Evolutionary conservation across 1,140 invertebrate genomes (phyloP).

Genomic region (Eriosoma lanigerum): DNA sequence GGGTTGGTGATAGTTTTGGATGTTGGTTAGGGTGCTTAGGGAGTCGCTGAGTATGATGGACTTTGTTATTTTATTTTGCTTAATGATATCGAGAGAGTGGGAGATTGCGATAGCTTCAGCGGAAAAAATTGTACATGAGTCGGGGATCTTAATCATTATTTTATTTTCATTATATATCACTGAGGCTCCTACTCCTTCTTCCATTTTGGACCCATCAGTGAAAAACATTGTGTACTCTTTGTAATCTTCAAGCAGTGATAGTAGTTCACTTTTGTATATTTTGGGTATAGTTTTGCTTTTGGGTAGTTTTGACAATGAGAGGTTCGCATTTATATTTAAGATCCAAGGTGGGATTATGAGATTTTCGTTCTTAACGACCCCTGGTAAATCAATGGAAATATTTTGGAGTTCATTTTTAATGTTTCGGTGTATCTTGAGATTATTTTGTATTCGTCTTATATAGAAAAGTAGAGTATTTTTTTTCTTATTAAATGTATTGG

Average conservation of each 20-base stretch:
- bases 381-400: no score
- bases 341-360: background rate
- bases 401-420: no score
- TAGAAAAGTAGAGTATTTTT: background rate
- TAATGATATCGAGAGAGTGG: no score
- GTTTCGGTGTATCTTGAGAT: background rate
- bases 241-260: background rate
- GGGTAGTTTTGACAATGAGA: background rate
- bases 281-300: background rate
- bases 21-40: no score
- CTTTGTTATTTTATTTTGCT: no score
- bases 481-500: background rate
- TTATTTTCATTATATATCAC: background rate
- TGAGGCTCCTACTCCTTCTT: background rate
- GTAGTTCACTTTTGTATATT: background rate
- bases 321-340: background rate
- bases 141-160: no score
- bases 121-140: no score
- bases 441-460: background rate
- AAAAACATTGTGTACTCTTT: background rate
- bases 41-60: no score
- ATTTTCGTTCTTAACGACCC: no score
- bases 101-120: no score
- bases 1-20: no score
- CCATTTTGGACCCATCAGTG: background rate